phyloP scores from a whole-genome alignment of 2,797 vertebrate genomes.

The Odontamblyopus lacepedii region DNA sequence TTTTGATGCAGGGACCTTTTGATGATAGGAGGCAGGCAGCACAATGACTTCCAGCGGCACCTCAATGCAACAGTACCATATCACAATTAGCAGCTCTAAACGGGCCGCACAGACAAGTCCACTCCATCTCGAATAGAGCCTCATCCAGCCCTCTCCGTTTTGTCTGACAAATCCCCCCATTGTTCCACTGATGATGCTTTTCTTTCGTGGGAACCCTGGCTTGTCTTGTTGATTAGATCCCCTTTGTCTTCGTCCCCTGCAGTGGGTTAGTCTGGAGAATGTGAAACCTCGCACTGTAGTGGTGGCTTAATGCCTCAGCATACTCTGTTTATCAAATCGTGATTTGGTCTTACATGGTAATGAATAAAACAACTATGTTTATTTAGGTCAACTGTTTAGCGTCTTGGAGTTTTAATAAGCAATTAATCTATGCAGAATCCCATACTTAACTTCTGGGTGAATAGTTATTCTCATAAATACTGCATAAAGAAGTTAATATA shows the following conservation, averaged over 20 bases:
- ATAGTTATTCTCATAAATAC: constrained; percentile 22
- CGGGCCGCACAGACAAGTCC: constrained; percentile 75
- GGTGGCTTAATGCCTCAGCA: constrained; percentile 74
- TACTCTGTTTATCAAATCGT: constrained; percentile 70
- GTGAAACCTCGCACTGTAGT: constrained; percentile 73
- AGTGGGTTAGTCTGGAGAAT: constrained; percentile 74
- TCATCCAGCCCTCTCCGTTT: constrained; percentile 79
- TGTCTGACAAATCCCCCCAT: constrained; percentile 80
- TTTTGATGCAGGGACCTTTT: constrained; percentile 74
- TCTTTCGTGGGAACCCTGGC: constrained; percentile 81
- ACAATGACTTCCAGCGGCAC: constrained; percentile 79
- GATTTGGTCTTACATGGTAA: constrained; percentile 53
- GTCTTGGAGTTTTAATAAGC: constrained; percentile 29
- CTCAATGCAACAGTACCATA: constrained; percentile 79
- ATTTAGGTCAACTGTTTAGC: constrained; percentile 49
- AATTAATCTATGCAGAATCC: constrained; percentile 24
- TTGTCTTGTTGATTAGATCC: constrained; percentile 83
- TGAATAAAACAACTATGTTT: constrained; percentile 55
- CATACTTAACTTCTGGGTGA: constrained; percentile 8
- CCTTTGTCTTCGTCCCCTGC: constrained; percentile 79
- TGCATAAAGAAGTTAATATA: constrained; percentile 22
- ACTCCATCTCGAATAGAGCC: constrained; percentile 78
- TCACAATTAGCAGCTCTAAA: constrained; percentile 80
- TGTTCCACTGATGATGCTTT: constrained; percentile 80
- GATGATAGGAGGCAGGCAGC: constrained; percentile 77